Base-by-base conservation (phyloP, 2,888 invertebrate genomes). In the Nymphalis c-album region DNA sequence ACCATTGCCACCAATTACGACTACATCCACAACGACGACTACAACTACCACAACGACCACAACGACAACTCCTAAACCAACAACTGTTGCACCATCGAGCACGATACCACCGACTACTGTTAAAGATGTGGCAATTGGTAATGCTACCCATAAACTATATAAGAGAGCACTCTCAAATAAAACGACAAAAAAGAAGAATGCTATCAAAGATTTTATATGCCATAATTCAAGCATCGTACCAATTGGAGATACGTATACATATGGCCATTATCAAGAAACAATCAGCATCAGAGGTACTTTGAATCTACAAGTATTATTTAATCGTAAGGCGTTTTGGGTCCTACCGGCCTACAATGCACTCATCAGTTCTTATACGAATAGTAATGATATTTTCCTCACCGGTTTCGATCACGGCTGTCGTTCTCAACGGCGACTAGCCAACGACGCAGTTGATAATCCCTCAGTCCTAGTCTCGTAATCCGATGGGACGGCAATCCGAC, bases 231-330 rank as follows among this genome's bases (percentile, higher is more conserved):
- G 94, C 10, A 84, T 93, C n/a, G 90, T 96, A 26, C 93, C 95
- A 0, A 91, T 94, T 50, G 95, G 95, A 80, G 87, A 94, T 3
- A 93, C 93, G 35, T 95, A 95, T 76, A 94, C 94, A 0, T 96
- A 95, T 80, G 97, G 97, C 10, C 95, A 95, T 80, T 97, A 96
- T 80, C 90, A 92, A 50, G 93, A 92, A 68, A 93, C 93, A 62
- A 82, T 97, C 63, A 88, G 93, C 61, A 94, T 95, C 0, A 95
- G 95, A 93, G 95, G 97, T 97, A 82, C 89, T 35, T 18, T 55
- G 20, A 22, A 2, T 53, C 10, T n/a, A 31, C n/a, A 16, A 7
- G 26, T 60, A 61, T 53, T 68, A 68, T 18, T 60, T 68, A 60
- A 63, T 64, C 64, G 46, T 47, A 51, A 31, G 20, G 31, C 48